Base-by-base conservation (phyloP, 2,797 vertebrate species). In the Poeciliopsis presidionis region DNA sequence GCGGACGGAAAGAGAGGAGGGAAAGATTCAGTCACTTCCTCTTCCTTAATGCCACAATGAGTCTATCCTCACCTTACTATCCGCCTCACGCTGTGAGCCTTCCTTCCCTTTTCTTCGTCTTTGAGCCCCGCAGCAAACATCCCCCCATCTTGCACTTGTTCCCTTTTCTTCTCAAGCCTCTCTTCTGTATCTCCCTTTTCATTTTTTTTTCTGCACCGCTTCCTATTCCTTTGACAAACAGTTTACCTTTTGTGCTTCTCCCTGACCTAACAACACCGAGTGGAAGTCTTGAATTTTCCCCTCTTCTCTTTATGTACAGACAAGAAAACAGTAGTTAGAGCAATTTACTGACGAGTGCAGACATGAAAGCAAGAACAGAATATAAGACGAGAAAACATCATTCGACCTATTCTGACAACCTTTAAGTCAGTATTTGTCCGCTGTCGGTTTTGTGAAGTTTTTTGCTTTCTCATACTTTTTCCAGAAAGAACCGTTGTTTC, bases 21-120 rank as follows among this genome's bases (percentile, higher is more conserved):
- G 79, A 80, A 61, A 77, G 72, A 85, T 57, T 55, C 72, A 47
- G 79, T 78, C 63, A 13, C 87, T 36, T 76, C 69, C 69, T 75
- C 84, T 75, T 45, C 75, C 84, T 78, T 45, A 78, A 83, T 84
- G 82, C 78, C 83, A 87, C 83, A 55, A 43, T 61, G 75, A 53
- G 41, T 89, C 86, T 87, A 85, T 86, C 78, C 78, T 84, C 83
- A 86, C 81, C 86, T 81, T 85, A 80, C 88, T 85, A 76, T 76
- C 76, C 78, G 79, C 84, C 76, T 75, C 87, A 65, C 80, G 89
- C 88, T 91, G 87, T 57, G 86, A 90, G 84, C 81, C 84, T 75
- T 82, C 87, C 82, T 86, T 80, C 86, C 85, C 85, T 85, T 89
- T 85, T 91, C 74, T 76, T 76, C 82, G 73, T 80, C 80, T 75